Evolutionary conservation across 1,140 invertebrate species (phyloP).

Genomic region (Psix sp.): DNA sequence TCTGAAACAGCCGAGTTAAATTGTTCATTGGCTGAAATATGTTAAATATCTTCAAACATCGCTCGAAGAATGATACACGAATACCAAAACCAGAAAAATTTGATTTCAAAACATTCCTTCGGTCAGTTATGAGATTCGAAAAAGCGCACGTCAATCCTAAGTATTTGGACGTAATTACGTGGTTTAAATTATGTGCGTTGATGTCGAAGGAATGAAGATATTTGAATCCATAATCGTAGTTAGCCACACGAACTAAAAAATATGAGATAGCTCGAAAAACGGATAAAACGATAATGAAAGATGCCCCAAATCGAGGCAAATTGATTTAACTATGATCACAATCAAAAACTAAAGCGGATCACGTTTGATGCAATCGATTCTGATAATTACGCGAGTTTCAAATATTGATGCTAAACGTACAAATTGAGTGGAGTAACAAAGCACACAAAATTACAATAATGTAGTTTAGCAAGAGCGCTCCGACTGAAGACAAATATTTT

Average conservation of each 20-base stretch:
- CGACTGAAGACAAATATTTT: conserved; percentile 11
- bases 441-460: conserved; percentile 14
- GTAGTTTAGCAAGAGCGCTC: conserved; percentile 6
- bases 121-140: conserved; percentile 18
- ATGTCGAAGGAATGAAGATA: conserved; percentile 13
- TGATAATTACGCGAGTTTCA: conserved; percentile 1
- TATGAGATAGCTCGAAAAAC: no score
- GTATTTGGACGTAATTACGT: conserved; percentile 13
- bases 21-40: no score
- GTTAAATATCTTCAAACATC: no score
- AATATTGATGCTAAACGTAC: conserved; percentile 5
- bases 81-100: background rate
- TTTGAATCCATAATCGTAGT: conserved; percentile 14
- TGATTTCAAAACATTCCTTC: background rate
- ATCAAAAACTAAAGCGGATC: background rate
- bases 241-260: no score
- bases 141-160: conserved; percentile 18
- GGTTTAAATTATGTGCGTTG: conserved; percentile 7
- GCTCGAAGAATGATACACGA: background rate
- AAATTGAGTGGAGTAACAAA: conserved; percentile 8
- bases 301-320: no score
- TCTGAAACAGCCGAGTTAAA: no score
- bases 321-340: background rate
- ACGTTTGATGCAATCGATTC: background rate
- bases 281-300: no score